phyloP scores from a whole-genome alignment of 2,113 vertebrate genomes.

The Aegotheles bennettii region DNA sequence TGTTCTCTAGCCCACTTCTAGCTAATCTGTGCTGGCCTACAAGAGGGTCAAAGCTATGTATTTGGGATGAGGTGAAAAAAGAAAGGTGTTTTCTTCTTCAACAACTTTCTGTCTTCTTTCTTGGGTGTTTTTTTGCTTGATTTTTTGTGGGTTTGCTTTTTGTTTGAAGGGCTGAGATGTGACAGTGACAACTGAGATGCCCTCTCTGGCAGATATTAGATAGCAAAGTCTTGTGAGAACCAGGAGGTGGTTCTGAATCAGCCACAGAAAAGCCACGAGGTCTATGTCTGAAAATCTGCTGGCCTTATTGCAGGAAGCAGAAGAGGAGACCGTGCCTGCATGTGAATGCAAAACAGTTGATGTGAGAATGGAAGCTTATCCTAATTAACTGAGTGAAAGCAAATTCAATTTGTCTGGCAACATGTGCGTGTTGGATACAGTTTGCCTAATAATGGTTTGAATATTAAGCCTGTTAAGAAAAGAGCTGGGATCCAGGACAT shows the following conservation, averaged over 20 bases:
- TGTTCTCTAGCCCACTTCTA: not conserved
- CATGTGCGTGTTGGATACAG: not conserved
- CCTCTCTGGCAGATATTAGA: not conserved
- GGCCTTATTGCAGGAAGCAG: not conserved
- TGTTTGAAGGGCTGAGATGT: not conserved
- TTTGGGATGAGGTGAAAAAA: not conserved
- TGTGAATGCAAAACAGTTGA: not conserved
- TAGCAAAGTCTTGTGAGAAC: not conserved
- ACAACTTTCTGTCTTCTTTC: not conserved
- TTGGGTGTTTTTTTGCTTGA: not conserved
- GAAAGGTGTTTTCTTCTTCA: not conserved
- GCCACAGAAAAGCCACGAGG: not conserved
- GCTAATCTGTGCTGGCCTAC: not conserved
- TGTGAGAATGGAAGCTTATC: conserved; percentile 42
- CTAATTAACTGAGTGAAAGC: conserved; percentile 26
- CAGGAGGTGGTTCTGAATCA: not conserved
- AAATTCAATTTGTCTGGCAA: conserved; percentile 45
- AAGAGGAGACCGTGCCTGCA: not conserved
- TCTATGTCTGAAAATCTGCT: not conserved
- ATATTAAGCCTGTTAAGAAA: not conserved
- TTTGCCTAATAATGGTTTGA: not conserved
- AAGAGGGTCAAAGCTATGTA: not conserved
- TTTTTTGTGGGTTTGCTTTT: not conserved
- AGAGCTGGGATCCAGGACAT: not conserved
- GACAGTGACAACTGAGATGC: not conserved